Evolutionary conservation across 1,140 invertebrate genomes (phyloP).

Genomic region (Tetramorium simillimum): DNA sequence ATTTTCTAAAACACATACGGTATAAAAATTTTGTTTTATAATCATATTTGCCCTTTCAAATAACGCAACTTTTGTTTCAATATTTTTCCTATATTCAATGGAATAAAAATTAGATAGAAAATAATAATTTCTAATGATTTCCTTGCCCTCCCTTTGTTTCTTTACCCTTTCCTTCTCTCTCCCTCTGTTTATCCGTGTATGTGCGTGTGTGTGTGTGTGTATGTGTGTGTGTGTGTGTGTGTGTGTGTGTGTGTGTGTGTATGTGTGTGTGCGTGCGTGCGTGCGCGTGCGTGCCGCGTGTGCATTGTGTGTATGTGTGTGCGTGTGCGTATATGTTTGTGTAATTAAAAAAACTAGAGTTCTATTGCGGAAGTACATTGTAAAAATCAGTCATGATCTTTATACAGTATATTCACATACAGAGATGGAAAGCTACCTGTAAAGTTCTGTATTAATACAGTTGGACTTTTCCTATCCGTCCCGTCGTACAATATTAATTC

Average conservation of each 20-base stretch:
- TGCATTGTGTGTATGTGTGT: background rate
- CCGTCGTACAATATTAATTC: constrained; percentile 69
- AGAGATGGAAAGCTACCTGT: constrained; percentile 53
- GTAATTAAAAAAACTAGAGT: background rate
- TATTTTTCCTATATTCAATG: background rate
- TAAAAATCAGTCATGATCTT: background rate
- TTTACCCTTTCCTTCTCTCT: background rate
- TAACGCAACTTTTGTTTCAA: background rate
- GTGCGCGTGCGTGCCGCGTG: background rate
- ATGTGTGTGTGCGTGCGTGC: background rate
- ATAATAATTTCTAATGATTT: background rate
- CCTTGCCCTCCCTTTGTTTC: background rate
- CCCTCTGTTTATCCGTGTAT: background rate
- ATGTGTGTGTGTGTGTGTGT: background rate
- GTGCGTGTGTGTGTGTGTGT: no score
- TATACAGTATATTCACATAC: background rate
- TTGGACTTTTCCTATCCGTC: constrained; percentile 31
- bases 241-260: no score
- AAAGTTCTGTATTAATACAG: constrained; percentile 4
- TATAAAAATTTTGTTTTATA: background rate
- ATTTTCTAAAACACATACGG: background rate
- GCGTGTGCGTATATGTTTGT: no score
- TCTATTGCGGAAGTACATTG: background rate
- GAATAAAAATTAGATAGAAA: background rate
- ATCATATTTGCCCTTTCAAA: background rate